Evolutionary conservation across 1,140 invertebrate species (phyloP).

Genomic region (Maniola jurtina): DNA sequence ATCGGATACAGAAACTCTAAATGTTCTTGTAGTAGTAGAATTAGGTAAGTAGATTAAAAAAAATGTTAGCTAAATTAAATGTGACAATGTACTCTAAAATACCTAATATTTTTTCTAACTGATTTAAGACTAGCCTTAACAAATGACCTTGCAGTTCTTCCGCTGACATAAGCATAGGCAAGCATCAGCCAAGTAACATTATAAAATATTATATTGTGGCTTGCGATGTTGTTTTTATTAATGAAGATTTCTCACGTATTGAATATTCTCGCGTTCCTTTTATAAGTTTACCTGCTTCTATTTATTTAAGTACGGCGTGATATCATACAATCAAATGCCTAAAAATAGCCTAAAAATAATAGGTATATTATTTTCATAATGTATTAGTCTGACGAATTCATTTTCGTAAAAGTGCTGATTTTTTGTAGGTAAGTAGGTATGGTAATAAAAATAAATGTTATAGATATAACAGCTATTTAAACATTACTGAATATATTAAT

Average conservation of each 20-base stretch:
- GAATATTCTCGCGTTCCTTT: slow-evolving; percentile 10
- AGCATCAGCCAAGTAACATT: background rate
- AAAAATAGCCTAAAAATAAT: too few species aligned
- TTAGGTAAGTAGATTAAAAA: background rate
- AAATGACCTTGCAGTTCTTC: slow-evolving; percentile 17
- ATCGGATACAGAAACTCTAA: too few species aligned
- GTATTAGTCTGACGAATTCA: too few species aligned
- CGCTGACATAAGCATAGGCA: slow-evolving; percentile 13
- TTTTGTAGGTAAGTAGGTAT: too few species aligned
- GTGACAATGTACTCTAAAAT: background rate
- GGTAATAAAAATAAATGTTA: too few species aligned
- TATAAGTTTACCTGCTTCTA: background rate
- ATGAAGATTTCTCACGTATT: slow-evolving; percentile 39
- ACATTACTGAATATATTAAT: too few species aligned
- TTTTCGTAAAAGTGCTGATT: too few species aligned
- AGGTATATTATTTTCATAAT: too few species aligned
- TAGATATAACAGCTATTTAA: too few species aligned
- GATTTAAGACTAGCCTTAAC: background rate
- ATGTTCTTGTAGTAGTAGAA: background rate
- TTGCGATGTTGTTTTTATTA: background rate
- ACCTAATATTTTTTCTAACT: background rate
- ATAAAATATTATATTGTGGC: background rate
- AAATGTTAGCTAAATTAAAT: background rate
- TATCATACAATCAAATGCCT: too few species aligned
- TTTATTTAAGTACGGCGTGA: background rate